Evolutionary conservation across 1,140 invertebrate species (phyloP).

Genomic region (Oncopeltus fasciatus): DNA sequence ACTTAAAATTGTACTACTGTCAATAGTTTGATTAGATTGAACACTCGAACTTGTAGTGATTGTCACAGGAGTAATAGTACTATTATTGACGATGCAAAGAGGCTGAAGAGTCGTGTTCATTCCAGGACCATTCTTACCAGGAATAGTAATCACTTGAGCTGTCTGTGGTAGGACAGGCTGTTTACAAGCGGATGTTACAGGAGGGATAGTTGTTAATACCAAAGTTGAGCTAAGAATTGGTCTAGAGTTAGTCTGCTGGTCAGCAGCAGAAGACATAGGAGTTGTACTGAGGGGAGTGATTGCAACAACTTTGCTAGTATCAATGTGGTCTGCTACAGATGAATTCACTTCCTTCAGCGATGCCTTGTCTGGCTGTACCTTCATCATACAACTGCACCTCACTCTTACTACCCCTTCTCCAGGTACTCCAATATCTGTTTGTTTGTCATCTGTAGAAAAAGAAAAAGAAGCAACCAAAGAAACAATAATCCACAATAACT

Average conservation of each 20-base stretch:
- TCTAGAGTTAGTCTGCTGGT: not conserved
- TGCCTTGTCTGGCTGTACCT: not conserved
- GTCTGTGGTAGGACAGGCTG: not conserved
- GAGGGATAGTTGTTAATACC: not conserved
- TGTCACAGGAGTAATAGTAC: not conserved
- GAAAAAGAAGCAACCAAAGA: not conserved
- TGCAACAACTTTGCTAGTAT: not conserved
- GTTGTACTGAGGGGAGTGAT: not conserved
- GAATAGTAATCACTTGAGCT: not conserved
- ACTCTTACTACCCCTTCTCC: not conserved
- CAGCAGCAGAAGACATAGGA: not conserved
- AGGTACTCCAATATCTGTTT: not conserved
- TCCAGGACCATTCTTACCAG: not conserved
- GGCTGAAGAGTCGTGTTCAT: too few relatives aligned
- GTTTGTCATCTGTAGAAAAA: not conserved
- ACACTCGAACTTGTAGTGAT: not conserved
- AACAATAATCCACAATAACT: too few relatives aligned
- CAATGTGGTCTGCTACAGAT: not conserved
- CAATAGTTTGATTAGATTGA: not conserved
- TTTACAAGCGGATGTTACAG: not conserved
- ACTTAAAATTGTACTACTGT: not conserved
- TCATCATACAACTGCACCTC: not conserved
- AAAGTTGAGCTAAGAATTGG: not conserved
- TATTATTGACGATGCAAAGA: not conserved
- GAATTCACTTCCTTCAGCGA: slow-evolving; percentile 12